A percentile compares a stretch with the other conserved stretches of the same genome.
Conservation (phyloP, 2,888 invertebrate genomes). For the Chalcis sispes region DNA sequence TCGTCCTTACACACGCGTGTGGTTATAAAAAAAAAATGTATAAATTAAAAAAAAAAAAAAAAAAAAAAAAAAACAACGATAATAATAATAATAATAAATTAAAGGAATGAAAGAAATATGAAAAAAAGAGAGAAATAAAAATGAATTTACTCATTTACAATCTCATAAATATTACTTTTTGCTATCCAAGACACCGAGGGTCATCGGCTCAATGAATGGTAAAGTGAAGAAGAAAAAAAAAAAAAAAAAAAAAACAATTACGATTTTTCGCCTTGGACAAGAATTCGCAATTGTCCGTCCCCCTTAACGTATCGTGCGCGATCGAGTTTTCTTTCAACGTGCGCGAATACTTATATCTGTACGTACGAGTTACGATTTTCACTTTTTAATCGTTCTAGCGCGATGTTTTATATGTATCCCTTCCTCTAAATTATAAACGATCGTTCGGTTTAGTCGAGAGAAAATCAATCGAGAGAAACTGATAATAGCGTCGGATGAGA, state of each 20-base stretch:
- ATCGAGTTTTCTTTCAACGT: conserved; percentile 52
- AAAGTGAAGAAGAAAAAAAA: too few relatives aligned
- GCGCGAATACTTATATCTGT: neutral
- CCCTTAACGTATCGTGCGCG: conserved; percentile 38
- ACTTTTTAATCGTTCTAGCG: neutral
- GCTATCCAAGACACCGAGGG: neutral
- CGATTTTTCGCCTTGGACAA: conserved; percentile 32
- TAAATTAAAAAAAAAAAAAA: too few relatives aligned
- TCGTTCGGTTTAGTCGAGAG: too few relatives aligned
- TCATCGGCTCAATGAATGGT: neutral
- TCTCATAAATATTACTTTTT: neutral
- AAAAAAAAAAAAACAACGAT: too few relatives aligned
- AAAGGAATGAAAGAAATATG: too few relatives aligned
- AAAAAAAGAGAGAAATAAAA: neutral
- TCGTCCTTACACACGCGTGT: neutral
- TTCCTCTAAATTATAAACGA: too few relatives aligned
- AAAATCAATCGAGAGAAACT: too few relatives aligned
- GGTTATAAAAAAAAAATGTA: too few relatives aligned
- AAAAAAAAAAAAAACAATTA: conserved; percentile 8
- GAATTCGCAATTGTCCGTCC: conserved; percentile 31
- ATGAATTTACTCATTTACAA: neutral
- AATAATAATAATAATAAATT: too few relatives aligned
- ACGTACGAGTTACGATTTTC: neutral
- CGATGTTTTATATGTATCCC: neutral
- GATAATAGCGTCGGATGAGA: too few relatives aligned